Evolutionary conservation across 2,888 invertebrate species (phyloP), one percentile per base, ranked within the genome.

Genomic region (Aphidius colemani): DNA sequence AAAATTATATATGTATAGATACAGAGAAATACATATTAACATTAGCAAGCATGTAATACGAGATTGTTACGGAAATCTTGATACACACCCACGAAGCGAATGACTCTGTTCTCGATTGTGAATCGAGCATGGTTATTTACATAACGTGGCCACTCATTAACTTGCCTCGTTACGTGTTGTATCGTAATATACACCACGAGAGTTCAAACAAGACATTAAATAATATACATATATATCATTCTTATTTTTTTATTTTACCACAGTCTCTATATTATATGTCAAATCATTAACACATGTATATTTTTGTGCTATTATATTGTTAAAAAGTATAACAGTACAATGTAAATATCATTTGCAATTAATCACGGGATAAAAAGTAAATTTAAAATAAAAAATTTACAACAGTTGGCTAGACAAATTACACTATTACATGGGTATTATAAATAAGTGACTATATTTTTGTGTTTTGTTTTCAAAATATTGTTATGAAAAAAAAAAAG

Each of bases 11-110:
- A 18, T 7, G 6, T 7, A n/a, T n/a, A 11, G 7, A 48, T 48
- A 48, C 7, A 11, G 6, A 48, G 46, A 11, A 48, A 48, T 48
- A 48, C 46, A 39, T 53, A 53, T 53, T 39, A 51, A 13, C 10
- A 39, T 18, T 53, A n/a, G 62, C 67, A 64, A 45, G 62, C 64
- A 64, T 53, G 74, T 75, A 73, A 74, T 71, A 68, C 73, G 76
- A 74, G 76, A 76, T 72, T 72, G 73, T 72, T 73, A 71, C 70
- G 75, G 74, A 77, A 77, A 75, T 76, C 73, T 75, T 72, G 74
- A 73, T 74, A 73, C 74, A 30, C 30, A 72, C 75, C 74, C 73
- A 74, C 73, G 72, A 46, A 72, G 65, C 68, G 65, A 70, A 64
- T 64, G 69, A 69, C 69, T 53, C 53, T 61, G 59, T 55, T 55